Base-by-base conservation (phyloP, 1,140 invertebrate genomes). In the Bradynema listronoti region DNA sequence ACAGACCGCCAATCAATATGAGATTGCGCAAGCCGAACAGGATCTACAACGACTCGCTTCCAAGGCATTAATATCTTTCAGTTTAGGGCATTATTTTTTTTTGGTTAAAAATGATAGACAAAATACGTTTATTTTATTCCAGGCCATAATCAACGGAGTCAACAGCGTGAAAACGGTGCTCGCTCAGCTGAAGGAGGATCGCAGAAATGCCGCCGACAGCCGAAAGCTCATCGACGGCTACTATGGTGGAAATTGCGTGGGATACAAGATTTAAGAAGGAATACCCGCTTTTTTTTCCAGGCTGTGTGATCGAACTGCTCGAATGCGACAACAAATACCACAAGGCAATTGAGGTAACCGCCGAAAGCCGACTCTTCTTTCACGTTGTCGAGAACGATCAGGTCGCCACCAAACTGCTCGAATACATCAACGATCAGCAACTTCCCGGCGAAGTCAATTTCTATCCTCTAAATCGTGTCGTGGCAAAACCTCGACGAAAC, bases 361-460 rank as follows among this genome's bases (percentile, higher is more conserved):
- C 94, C 32, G 92, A 93, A 36, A 95, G 91, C 80, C 84, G 85
- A 63, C 81, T 99, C 11, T 99, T 98, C 80, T 91, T 97, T 82
- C 94, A 99, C 77, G 92, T 99, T 69, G 92, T 99, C 0, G 91
- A 96, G 72, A 91, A 90, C 2, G 95, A 99, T 77, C 87, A 87
- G 74, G 89, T 96, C 58, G 94, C 92, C 16, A 97, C 93, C 0
- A 89, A 91, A 78, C 94, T 99, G 63, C 80, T 99, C 16, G 91
- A 95, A 80, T 91, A 97, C 82, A 95, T 99, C 88, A 99, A 99
- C 78, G 84, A 88, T 63, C 87, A 94, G 68, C 84, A 85, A 72
- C 81, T 98, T 39, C 93, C 92, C 25, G 95, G 95, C 6, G 94
- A 98, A 83, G 90, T 97, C 0, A 98, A 92, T 0, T 99, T 99